Conservation (phyloP, 1,140 invertebrate species). For the Halictus rubicundus region DNA sequence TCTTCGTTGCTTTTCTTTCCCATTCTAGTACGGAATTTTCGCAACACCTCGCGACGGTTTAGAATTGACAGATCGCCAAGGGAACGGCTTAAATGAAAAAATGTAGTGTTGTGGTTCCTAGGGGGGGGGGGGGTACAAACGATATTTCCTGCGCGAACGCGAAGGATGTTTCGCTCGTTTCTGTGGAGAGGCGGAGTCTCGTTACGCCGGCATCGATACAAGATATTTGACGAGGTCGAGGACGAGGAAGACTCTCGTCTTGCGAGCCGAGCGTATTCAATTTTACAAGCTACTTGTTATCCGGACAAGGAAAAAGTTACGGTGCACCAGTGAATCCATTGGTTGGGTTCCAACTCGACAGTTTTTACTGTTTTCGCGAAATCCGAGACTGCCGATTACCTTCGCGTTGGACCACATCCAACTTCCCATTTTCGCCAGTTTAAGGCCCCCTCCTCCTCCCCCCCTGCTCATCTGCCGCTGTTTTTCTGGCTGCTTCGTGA, state of each 20-base stretch:
- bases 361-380: constrained; percentile 66
- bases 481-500: constrained; percentile 55
- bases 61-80: no score
- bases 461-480: constrained; percentile 48
- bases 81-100: no score
- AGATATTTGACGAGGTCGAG: background rate
- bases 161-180: background rate
- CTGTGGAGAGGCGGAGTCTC: background rate
- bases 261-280: constrained; percentile 49
- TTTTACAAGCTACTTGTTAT: constrained; percentile 66
- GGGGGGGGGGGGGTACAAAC: no score
- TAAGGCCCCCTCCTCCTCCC: constrained; percentile 45
- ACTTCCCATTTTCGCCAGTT: constrained; percentile 67
- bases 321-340: constrained; percentile 59
- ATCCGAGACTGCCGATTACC: constrained; percentile 67
- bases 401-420: constrained; percentile 67
- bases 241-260: constrained; percentile 8
- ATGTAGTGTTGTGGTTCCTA: no score
- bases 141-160: no score
- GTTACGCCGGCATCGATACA: background rate
- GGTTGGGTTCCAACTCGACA: constrained; percentile 65
- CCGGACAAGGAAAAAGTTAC: constrained; percentile 47
- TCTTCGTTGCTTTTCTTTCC: no score
- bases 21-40: no score
- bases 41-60: no score